These are phyloP conservation scores for Hyperoplus lanceolatus DNA, from an alignment of 2,797 vertebrate genomes.

Conservation along the genomic window DNA sequence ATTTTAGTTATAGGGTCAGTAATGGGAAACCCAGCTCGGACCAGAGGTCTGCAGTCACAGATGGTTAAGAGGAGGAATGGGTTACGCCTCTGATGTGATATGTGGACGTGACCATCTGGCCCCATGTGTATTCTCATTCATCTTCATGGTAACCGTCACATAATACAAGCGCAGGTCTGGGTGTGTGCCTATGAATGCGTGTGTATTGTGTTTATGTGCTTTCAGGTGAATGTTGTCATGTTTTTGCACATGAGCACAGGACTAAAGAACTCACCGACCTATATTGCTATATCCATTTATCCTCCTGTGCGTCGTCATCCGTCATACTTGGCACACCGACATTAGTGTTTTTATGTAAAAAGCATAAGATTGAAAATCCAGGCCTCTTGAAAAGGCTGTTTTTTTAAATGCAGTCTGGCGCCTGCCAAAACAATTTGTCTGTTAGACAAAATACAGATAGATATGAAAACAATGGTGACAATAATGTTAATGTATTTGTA, in stretches of 20 bases:
- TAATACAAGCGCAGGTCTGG: conserved; percentile 59
- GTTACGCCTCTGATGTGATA: conserved; percentile 66
- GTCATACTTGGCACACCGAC: conserved; percentile 30
- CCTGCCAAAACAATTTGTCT: conserved; percentile 17
- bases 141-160: conserved; percentile 72
- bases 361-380: conserved; percentile 43
- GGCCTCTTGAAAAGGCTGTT: neutral
- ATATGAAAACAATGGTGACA: conserved; percentile 50
- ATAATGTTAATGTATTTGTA: conserved; percentile 50
- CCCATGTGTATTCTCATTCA: conserved; percentile 62
- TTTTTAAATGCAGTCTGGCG: neutral
- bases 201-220: conserved; percentile 15
- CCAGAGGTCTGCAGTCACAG: conserved; percentile 60
- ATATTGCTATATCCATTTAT: conserved; percentile 24
- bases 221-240: conserved; percentile 9
- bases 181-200: conserved; percentile 1
- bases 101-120: conserved; percentile 74
- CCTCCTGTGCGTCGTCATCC: conserved; percentile 39
- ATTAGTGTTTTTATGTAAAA: conserved; percentile 45
- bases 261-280: conserved; percentile 1
- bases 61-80: conserved; percentile 70
- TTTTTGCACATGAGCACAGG: conserved; percentile 25
- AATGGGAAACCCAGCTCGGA: conserved; percentile 69
- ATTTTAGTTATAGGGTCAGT: conserved; percentile 49
- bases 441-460: conserved; percentile 35